Conservation (phyloP, 2,113 vertebrate species). For the Pagrus major region DNA sequence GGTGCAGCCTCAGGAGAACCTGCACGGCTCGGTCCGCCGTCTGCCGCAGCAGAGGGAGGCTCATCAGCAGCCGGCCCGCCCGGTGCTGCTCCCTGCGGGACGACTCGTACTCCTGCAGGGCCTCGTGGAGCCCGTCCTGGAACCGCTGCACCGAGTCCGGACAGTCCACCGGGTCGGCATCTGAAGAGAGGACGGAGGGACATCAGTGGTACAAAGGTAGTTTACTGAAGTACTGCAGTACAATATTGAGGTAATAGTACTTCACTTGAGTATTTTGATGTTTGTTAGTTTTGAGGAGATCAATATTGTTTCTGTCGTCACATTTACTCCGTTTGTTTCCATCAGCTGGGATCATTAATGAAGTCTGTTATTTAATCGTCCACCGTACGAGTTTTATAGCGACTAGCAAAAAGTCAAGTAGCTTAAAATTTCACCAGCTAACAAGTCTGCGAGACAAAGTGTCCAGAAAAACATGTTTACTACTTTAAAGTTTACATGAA, state of each 20-base stretch:
- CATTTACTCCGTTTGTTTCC: too few species aligned
- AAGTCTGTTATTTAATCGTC: too few species aligned
- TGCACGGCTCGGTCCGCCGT: conserved; percentile 69
- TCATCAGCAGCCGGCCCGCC: conserved; percentile 82
- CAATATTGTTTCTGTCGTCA: too few species aligned
- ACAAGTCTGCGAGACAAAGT: too few species aligned
- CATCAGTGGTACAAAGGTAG: not conserved
- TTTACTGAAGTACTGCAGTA: not conserved
- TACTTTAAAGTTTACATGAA: too few species aligned
- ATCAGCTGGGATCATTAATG: too few species aligned
- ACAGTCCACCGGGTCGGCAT: conserved; percentile 76
- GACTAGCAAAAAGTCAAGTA: too few species aligned
- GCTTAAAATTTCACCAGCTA: too few species aligned
- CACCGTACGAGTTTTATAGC: too few species aligned
- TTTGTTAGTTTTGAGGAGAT: too few species aligned
- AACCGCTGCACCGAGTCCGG: conserved; percentile 75
- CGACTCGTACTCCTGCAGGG: conserved; percentile 78
- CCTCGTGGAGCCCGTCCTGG: conserved; percentile 82
- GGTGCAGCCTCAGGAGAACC: conserved; percentile 71
- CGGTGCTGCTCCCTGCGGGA: conserved; percentile 62
- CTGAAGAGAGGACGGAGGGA: conserved; percentile 24
- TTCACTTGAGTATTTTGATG: too few species aligned
- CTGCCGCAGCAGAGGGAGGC: conserved; percentile 82
- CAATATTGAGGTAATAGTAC: not conserved
- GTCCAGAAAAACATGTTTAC: too few species aligned